These are phyloP conservation scores for Cynaeus angustus DNA, from an alignment of 2,888 invertebrate species.

Conservation along the genomic window DNA sequence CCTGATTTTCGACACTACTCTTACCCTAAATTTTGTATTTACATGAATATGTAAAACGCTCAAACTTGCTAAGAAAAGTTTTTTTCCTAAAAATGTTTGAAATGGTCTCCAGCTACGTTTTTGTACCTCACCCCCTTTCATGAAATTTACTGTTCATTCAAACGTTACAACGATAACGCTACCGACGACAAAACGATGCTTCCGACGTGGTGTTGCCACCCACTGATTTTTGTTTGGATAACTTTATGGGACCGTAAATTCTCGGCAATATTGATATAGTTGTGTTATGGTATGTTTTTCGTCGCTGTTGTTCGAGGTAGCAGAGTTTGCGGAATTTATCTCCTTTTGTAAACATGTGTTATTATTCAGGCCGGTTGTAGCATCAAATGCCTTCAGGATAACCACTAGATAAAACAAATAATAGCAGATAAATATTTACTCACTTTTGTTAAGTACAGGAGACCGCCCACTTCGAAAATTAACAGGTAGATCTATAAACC, in stretches of 20 bases:
- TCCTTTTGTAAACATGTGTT: constrained; percentile 23
- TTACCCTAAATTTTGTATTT: neutral
- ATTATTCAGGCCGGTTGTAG: constrained; percentile 26
- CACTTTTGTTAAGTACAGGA: neutral
- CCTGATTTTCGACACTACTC: constrained; percentile 11
- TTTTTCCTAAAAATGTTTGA: too few species aligned
- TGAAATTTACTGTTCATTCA: constrained; percentile 48
- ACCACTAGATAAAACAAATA: constrained; percentile 17
- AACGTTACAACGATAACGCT: constrained; percentile 48
- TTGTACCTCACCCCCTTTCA: constrained; percentile 33
- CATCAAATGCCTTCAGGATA: constrained; percentile 26
- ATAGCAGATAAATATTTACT: constrained; percentile 15
- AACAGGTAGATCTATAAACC: too few species aligned
- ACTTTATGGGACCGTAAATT: constrained; percentile 44
- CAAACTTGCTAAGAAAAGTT: too few species aligned
- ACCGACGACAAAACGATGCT: constrained; percentile 45
- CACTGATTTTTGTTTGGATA: constrained; percentile 44
- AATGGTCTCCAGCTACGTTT: neutral
- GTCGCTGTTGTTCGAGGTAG: constrained; percentile 17
- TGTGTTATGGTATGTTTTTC: constrained; percentile 40
- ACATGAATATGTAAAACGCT: constrained; percentile 24
- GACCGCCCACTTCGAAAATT: too few species aligned
- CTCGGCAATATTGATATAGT: constrained; percentile 41
- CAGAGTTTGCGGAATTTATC: constrained; percentile 39
- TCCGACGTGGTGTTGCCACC: constrained; percentile 41